Evolutionary conservation across 2,113 vertebrate species (phyloP).

Genomic region (Diphyllodes magnificus): DNA sequence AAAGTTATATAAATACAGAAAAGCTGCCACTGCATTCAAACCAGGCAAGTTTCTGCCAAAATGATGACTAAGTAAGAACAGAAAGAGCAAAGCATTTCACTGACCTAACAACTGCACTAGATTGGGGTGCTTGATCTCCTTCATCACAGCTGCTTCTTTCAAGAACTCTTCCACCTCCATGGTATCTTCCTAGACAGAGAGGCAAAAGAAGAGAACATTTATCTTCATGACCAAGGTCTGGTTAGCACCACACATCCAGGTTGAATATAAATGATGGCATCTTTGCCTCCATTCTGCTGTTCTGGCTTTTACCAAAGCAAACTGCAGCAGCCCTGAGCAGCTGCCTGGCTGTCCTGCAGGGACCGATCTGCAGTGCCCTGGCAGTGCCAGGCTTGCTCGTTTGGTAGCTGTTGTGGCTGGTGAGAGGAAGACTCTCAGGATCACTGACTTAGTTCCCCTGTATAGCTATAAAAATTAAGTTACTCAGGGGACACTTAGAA

Average conservation of each 20-base stretch:
- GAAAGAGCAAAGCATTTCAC: neutral
- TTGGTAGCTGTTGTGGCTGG: neutral
- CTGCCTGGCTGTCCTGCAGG: neutral
- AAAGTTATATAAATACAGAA: neutral
- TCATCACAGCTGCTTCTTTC: slow-evolving; percentile 98
- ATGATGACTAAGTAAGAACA: neutral
- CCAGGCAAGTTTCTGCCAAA: neutral
- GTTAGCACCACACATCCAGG: neutral
- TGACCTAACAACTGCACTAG: slow-evolving; percentile 88
- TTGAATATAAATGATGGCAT: neutral
- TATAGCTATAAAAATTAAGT: neutral
- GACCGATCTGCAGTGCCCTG: neutral
- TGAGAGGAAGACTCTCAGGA: neutral
- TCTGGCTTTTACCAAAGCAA: neutral
- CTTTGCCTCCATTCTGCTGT: neutral
- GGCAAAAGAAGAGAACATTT: neutral
- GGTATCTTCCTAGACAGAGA: slow-evolving; percentile 87
- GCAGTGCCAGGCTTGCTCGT: neutral
- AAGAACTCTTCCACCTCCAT: slow-evolving; percentile 99
- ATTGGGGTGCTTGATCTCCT: slow-evolving; percentile 98
- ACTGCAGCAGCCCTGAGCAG: neutral
- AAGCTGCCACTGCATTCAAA: neutral
- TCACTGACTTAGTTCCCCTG: neutral
- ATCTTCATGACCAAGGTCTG: neutral
- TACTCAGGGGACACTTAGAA: neutral